These are phyloP conservation scores for Cyrtodaria siliqua DNA, from an alignment of 2,888 invertebrate genomes.

Conservation along the genomic window DNA sequence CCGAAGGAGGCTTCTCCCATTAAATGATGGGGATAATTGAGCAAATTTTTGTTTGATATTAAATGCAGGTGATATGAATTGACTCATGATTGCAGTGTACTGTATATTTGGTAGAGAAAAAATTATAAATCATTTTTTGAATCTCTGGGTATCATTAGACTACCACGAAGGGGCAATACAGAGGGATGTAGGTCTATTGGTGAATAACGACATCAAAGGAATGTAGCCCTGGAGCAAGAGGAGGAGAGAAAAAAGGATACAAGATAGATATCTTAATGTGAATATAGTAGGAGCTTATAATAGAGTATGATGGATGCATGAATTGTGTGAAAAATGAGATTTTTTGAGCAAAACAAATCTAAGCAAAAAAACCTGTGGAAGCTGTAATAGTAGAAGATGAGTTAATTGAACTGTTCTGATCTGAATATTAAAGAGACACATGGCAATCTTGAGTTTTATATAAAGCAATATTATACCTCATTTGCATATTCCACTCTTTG, in stretches of 20 bases:
- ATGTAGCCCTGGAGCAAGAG: slow-evolving; percentile 28
- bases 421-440: too few relatives aligned
- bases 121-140: slow-evolving; percentile 54
- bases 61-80: slow-evolving; percentile 37
- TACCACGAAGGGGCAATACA: slow-evolving; percentile 41
- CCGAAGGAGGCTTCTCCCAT: neutral
- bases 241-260: slow-evolving; percentile 36
- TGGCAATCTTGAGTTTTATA: too few relatives aligned
- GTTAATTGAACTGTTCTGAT: too few relatives aligned
- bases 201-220: slow-evolving; percentile 61
- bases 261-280: slow-evolving; percentile 62
- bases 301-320: slow-evolving; percentile 47
- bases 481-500: too few relatives aligned
- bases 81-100: neutral
- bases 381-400: too few relatives aligned
- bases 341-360: too few relatives aligned
- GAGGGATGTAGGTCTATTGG: slow-evolving; percentile 51
- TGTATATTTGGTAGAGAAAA: slow-evolving; percentile 19
- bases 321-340: slow-evolving; percentile 53
- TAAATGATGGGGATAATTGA: slow-evolving; percentile 15
- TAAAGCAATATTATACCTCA: too few relatives aligned
- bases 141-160: slow-evolving; percentile 46
- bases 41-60: slow-evolving; percentile 28
- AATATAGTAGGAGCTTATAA: slow-evolving; percentile 34
- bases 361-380: too few relatives aligned